Evolutionary conservation across 2,888 invertebrate genomes (phyloP), one percentile per base, ranked within the genome.

Genomic region (Dromius quadrimaculatus): DNA sequence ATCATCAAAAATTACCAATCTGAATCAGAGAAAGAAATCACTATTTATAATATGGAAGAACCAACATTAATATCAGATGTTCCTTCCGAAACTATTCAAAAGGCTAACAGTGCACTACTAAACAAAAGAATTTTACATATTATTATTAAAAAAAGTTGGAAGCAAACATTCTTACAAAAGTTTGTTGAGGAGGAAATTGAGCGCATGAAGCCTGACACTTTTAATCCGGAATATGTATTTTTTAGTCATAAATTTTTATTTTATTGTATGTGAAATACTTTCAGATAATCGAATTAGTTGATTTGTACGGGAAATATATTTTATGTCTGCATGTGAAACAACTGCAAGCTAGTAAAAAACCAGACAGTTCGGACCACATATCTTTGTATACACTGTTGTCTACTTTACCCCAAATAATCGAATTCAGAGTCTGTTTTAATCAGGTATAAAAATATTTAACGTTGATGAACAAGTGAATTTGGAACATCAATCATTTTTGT

Each of bases 371-470:
- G 11, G 77, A 74, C 59, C 78, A 78, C 43, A 78, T 81, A 57
- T 79, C 81, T 9, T 72, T 81, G 2, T 77, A 78, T 74, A 73
- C 76, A 9, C 73, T 81, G 41, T 61, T 81, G 19, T 73, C 76
- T 6, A 78, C 76, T 15, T 76, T 81, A n/a, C 71, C 73, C n/a
- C 74, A 77, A 72, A 71, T 81, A 17, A 76, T 72, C 17, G 79
- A 81, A 73, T 72, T 81, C 15, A 76, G 74, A 2, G 73, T 81
- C 70, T 78, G 80, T 66, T 81, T 79, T 72, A 80, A 80, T 75
- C 79, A 81, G 78, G 80, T 80, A 73, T 1, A 17, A 1, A 36
- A 20, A 32, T 32, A 32, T 32, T 9, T 32, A 9, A 32, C 32
- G 9, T n/a, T n/a, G n/a, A n/a, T n/a, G n/a, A n/a, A n/a, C n/a